A percentile compares a stretch with the other conserved stretches of the same genome.
These are phyloP conservation scores for Halocaridina rubra DNA, from an alignment of 2,888 invertebrate genomes.

Conservation along the genomic window DNA sequence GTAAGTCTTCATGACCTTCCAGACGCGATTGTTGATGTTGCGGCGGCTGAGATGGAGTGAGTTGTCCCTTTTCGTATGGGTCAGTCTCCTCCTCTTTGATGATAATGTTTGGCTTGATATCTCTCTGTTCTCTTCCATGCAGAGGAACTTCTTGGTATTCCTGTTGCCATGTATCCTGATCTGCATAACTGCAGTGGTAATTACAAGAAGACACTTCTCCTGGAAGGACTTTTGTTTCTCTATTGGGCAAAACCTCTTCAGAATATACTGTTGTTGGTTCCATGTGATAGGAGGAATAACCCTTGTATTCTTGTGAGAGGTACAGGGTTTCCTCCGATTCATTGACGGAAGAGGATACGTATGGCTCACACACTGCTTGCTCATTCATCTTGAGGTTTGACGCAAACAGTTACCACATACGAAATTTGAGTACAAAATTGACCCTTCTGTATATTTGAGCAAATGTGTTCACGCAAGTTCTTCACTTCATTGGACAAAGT, in stretches of 20 bases:
- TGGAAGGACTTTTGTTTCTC: background rate
- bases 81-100: slow-evolving; percentile 22
- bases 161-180: slow-evolving; percentile 28
- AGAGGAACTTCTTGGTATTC: background rate
- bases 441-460: no score
- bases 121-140: background rate
- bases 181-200: slow-evolving; percentile 29
- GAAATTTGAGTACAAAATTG: no score
- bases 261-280: background rate
- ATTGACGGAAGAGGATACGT: slow-evolving; percentile 40
- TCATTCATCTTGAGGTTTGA: slow-evolving; percentile 42
- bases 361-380: slow-evolving; percentile 43
- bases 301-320: slow-evolving; percentile 4
- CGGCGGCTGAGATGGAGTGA: background rate
- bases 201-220: slow-evolving; percentile 32
- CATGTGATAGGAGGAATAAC: slow-evolving; percentile 13
- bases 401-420: no score
- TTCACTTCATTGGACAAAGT: no score
- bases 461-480: no score
- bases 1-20: background rate
- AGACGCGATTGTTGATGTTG: background rate
- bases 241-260: background rate
- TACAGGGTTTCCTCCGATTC: slow-evolving; percentile 27
- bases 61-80: background rate
- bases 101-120: slow-evolving; percentile 32